These are phyloP conservation scores for Tenthredo scrophulariae DNA, from an alignment of 2,888 invertebrate species.

Conservation along the genomic window DNA sequence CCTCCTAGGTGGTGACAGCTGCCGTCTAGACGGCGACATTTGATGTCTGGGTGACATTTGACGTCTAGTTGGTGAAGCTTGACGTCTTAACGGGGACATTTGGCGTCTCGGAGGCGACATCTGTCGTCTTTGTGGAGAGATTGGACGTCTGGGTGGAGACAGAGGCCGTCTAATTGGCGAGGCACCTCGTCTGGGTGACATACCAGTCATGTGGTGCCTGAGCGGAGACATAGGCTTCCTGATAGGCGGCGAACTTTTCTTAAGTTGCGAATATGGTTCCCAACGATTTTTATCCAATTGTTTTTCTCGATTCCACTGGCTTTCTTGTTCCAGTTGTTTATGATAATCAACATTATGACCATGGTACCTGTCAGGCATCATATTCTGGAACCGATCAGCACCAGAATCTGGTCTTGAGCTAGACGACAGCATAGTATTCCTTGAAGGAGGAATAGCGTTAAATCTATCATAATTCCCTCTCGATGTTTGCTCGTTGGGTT, in stretches of 20 bases:
- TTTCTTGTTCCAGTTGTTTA: conserved; percentile 57
- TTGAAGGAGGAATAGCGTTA: conserved; percentile 5
- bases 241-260: conserved; percentile 35
- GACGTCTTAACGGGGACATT: conserved; percentile 57
- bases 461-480: conserved; percentile 42
- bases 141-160: conserved; percentile 54
- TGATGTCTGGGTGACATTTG: conserved; percentile 56
- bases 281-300: conserved; percentile 52
- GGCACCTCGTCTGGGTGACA: conserved; percentile 54
- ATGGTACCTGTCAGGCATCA: conserved; percentile 46
- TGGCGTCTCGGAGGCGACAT: conserved; percentile 59
- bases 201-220: conserved; percentile 53
- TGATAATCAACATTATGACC: conserved; percentile 54
- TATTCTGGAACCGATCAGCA: conserved; percentile 56
- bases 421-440: conserved; percentile 16
- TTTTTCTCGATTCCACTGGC: conserved; percentile 60
- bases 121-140: conserved; percentile 63
- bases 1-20: conserved; percentile 48
- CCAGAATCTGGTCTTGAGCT: conserved; percentile 19
- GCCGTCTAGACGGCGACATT: conserved; percentile 57
- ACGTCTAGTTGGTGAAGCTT: conserved; percentile 60
- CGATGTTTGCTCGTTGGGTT: conserved; percentile 42
- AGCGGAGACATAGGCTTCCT: conserved; percentile 54
- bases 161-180: conserved; percentile 50
- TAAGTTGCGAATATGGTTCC: conserved; percentile 37